phyloP scores from a whole-genome alignment of 2,797 vertebrate species.

The Pangasius sanitwongsei region DNA sequence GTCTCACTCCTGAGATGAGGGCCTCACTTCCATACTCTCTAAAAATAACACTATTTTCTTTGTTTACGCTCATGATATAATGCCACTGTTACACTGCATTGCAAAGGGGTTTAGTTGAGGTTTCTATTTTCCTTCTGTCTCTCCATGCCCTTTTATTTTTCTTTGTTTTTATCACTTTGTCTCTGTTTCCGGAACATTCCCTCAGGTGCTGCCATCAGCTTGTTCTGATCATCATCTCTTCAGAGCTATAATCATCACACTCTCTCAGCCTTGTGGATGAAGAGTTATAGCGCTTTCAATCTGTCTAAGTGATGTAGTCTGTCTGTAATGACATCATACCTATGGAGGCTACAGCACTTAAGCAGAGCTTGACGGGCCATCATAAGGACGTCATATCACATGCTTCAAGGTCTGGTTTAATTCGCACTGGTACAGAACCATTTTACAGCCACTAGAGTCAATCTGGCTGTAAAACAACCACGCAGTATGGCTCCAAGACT shows the following conservation, averaged over 20 bases:
- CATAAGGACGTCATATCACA: conserved; percentile 3
- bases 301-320: conserved; percentile 20
- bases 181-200: conserved; percentile 11
- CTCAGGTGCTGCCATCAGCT: conserved; percentile 29
- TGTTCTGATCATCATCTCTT: conserved; percentile 26
- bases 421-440: conserved; percentile 21
- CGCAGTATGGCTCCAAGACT: not conserved
- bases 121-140: conserved; percentile 29
- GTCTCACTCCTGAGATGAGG: conserved; percentile 47
- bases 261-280: conserved; percentile 27
- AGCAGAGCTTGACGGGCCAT: not conserved
- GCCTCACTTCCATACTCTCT: conserved; percentile 40
- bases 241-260: conserved; percentile 28
- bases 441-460: conserved; percentile 21
- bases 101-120: conserved; percentile 26
- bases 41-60: conserved; percentile 44
- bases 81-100: conserved; percentile 36
- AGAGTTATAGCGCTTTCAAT: conserved; percentile 32
- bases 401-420: conserved; percentile 25
- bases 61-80: conserved; percentile 35
- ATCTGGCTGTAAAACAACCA: not conserved
- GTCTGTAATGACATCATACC: conserved; percentile 35
- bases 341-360: conserved; percentile 25
- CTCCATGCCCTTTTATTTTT: conserved; percentile 10
- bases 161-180: conserved; percentile 6